Conservation (phyloP, 2,888 invertebrate species). For the Lasioglossum pauxillum region DNA sequence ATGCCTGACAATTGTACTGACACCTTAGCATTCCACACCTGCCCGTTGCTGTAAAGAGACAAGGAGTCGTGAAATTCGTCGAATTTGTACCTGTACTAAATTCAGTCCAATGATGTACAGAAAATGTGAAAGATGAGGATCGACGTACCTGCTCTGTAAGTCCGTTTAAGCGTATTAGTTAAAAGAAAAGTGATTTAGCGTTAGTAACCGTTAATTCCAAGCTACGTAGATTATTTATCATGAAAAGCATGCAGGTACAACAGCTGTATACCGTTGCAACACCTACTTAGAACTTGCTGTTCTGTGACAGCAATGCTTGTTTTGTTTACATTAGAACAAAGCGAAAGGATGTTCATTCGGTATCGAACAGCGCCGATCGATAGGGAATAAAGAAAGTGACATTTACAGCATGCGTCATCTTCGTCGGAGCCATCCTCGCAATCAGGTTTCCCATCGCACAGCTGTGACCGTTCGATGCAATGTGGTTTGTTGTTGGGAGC, state of each 20-base stretch:
- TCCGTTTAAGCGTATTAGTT: conserved; percentile 30
- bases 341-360: background rate
- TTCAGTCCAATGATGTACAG: background rate
- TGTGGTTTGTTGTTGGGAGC: conserved; percentile 90
- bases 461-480: conserved; percentile 94
- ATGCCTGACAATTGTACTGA: conserved; percentile 96
- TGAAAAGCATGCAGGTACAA: background rate
- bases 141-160: conserved; percentile 32
- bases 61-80: background rate
- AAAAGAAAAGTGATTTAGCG: conserved; percentile 17
- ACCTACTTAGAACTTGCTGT: background rate
- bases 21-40: conserved; percentile 95
- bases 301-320: background rate
- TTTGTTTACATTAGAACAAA: background rate
- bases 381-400: background rate
- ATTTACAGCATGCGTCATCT: conserved; percentile 94
- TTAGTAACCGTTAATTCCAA: background rate
- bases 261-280: background rate
- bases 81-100: background rate
- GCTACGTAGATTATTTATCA: background rate
- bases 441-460: conserved; percentile 96
- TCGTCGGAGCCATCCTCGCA: conserved; percentile 97
- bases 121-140: background rate
- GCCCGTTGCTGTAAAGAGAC: conserved; percentile 88
- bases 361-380: background rate